These are phyloP conservation scores for Laterallus jamaicensis DNA, from an alignment of 2,113 vertebrate genomes.

Conservation along the genomic window DNA sequence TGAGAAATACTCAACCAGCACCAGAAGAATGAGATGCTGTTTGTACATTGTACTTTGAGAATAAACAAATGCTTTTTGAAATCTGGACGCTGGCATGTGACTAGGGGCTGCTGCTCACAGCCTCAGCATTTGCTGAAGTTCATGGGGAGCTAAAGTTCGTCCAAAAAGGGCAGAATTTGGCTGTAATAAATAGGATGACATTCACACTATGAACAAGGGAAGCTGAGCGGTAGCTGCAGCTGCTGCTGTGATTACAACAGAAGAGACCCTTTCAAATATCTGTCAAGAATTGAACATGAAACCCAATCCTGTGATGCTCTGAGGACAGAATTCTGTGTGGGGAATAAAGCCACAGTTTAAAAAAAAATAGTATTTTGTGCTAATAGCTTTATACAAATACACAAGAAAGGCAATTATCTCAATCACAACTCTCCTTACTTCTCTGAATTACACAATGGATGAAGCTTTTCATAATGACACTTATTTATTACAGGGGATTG, in stretches of 20 bases:
- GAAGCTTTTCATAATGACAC: not conserved
- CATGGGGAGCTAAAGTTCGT: not conserved
- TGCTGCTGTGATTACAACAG: not conserved
- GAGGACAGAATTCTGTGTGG: not conserved
- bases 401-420: not conserved
- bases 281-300: not conserved
- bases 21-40: not conserved
- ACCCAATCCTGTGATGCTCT: not conserved
- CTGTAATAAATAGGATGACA: not conserved
- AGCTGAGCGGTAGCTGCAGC: not conserved
- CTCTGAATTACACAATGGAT: not conserved
- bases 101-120: not conserved
- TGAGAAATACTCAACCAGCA: not conserved
- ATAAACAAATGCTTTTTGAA: not conserved
- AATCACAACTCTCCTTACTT: not conserved
- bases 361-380: not conserved
- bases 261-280: slow-evolving; percentile 3
- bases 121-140: not conserved
- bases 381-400: not conserved
- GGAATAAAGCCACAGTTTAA: not conserved
- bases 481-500: not conserved
- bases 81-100: not conserved
- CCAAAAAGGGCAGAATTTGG: not conserved
- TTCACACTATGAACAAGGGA: not conserved
- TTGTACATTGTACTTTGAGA: not conserved